phyloP scores from a whole-genome alignment of 2,888 invertebrate genomes.

The Lomographa bimaculata region DNA sequence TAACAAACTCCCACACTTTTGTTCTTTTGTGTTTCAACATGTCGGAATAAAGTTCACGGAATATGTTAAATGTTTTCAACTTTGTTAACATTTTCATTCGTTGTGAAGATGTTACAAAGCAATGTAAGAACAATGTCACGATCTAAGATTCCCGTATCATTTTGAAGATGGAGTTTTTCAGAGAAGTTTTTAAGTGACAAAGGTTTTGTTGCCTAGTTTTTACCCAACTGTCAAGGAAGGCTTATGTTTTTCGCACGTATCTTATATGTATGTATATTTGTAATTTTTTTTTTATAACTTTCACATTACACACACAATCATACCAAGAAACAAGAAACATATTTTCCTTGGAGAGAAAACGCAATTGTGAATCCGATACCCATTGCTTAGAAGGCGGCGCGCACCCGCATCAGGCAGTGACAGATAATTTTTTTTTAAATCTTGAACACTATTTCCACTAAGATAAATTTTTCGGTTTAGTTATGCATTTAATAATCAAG shows the following conservation, averaged over 20 bases:
- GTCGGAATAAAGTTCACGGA: constrained; percentile 1
- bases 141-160: constrained; percentile 1
- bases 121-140: constrained; percentile 1
- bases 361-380: too few species aligned
- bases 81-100: constrained; percentile 1
- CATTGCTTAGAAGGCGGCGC: too few species aligned
- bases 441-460: too few species aligned
- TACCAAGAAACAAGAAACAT: background rate
- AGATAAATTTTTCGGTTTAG: too few species aligned
- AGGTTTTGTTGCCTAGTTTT: constrained; percentile 4
- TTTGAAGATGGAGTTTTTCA: background rate
- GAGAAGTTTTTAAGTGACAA: constrained; percentile 3
- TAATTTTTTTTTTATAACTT: background rate
- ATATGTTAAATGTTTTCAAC: constrained; percentile 2
- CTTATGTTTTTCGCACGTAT: too few species aligned
- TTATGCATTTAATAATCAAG: too few species aligned
- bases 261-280: too few species aligned
- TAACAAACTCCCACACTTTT: constrained; percentile 4
- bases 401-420: too few species aligned
- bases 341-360: too few species aligned
- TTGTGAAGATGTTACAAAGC: background rate
- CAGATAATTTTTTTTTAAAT: too few species aligned
- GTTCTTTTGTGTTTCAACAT: constrained; percentile 12
- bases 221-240: too few species aligned
- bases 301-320: too few species aligned